A percentile compares a stretch with the other conserved stretches of the same genome.
Conservation (phyloP, 2,888 invertebrate genomes). For the Altica lythri region DNA sequence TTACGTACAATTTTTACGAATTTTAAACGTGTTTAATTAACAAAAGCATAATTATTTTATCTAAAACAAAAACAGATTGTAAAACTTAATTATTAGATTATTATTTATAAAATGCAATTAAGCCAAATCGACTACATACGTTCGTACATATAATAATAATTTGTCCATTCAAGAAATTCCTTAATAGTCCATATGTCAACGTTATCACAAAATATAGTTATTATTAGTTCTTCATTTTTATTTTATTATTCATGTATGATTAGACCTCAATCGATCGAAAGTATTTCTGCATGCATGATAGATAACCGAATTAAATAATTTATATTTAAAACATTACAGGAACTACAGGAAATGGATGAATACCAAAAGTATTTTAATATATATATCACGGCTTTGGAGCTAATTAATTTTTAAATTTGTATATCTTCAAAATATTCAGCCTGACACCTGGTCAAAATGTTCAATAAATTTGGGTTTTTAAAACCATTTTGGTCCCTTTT, state of each 20-base stretch:
- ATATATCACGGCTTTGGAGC: too few species aligned
- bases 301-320: conserved; percentile 3
- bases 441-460: too few species aligned
- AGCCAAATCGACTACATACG: neutral
- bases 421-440: too few species aligned
- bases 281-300: neutral
- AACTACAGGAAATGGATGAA: neutral
- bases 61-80: too few species aligned
- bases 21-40: too few species aligned
- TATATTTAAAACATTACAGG: neutral
- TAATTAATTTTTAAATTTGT: too few species aligned
- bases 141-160: conserved; percentile 2
- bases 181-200: conserved; percentile 4
- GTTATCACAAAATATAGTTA: conserved; percentile 10
- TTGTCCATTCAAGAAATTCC: conserved; percentile 3
- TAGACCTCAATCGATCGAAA: conserved; percentile 3
- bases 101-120: neutral
- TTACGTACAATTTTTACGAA: too few species aligned
- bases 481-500: too few species aligned
- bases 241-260: conserved; percentile 14
- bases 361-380: too few species aligned
- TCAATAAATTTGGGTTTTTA: too few species aligned
- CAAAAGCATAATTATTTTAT: too few species aligned
- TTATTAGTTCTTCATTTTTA: conserved; percentile 7
- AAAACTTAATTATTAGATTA: too few species aligned